phyloP scores from a whole-genome alignment of 2,888 invertebrate genomes.

The Cataglyphis livida region DNA sequence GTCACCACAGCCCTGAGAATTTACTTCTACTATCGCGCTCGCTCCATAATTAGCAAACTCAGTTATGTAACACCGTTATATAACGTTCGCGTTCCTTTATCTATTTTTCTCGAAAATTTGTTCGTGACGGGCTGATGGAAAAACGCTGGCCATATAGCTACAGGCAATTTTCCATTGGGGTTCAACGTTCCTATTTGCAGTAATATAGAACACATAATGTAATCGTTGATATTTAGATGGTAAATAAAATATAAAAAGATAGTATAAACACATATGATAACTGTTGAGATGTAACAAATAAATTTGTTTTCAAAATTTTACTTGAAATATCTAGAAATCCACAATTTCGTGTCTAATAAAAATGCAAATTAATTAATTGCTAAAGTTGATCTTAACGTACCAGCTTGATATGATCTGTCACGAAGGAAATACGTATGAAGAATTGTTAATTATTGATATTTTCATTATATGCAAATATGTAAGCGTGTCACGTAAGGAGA shows the following conservation, averaged over 20 bases:
- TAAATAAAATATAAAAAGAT: background rate
- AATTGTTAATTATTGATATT: constrained; percentile 16
- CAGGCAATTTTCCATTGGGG: constrained; percentile 8
- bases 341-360: constrained; percentile 13
- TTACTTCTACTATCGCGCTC: constrained; percentile 70
- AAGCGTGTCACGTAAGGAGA: constrained; percentile 41
- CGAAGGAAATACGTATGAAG: background rate
- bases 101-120: constrained; percentile 44
- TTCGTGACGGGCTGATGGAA: constrained; percentile 38
- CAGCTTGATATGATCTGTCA: background rate
- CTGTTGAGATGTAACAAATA: background rate
- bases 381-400: background rate
- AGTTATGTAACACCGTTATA: constrained; percentile 60
- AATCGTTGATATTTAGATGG: background rate
- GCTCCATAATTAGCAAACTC: constrained; percentile 75
- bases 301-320: constrained; percentile 1
- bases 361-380: background rate
- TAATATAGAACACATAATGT: background rate
- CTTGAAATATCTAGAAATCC: background rate
- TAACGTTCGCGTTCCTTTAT: constrained; percentile 44
- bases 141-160: constrained; percentile 24
- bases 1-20: constrained; percentile 69
- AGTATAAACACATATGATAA: background rate
- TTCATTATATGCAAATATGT: constrained; percentile 46
- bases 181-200: background rate